These are phyloP conservation scores for Ploceus nigricollis DNA, from an alignment of 2,113 vertebrate species.

Conservation along the genomic window DNA sequence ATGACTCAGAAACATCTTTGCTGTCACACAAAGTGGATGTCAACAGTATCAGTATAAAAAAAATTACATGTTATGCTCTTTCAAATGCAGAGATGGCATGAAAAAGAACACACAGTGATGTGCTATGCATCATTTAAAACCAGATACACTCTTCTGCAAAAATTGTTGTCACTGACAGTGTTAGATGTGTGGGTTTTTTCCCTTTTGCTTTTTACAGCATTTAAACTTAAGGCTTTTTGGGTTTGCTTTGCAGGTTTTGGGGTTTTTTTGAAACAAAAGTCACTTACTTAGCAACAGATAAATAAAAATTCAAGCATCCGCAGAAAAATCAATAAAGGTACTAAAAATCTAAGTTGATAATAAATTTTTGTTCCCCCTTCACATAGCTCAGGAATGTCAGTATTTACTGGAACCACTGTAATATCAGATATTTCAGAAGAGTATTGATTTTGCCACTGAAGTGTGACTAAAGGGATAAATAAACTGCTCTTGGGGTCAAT, in stretches of 20 bases:
- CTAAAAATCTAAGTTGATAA: conserved; percentile 81
- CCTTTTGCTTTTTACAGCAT: not conserved
- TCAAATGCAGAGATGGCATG: not conserved
- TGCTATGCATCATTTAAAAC: conserved; percentile 20
- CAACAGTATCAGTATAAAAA: not conserved
- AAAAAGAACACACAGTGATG: not conserved
- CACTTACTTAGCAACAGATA: conserved; percentile 75
- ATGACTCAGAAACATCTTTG: not conserved
- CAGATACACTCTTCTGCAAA: not conserved
- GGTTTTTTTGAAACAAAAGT: conserved; percentile 64
- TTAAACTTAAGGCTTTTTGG: conserved; percentile 24
- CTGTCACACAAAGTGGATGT: not conserved
- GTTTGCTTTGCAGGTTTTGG: not conserved
- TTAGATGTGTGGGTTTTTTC: not conserved
- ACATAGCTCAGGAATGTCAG: conserved; percentile 78
- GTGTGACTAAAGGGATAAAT: conserved; percentile 87
- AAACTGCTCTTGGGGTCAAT: conserved; percentile 82
- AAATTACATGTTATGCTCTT: not conserved
- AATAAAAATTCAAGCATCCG: conserved; percentile 80
- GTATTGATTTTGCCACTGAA: conserved; percentile 84
- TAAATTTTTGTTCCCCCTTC: conserved; percentile 79
- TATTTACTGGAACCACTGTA: conserved; percentile 78
- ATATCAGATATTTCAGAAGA: conserved; percentile 80
- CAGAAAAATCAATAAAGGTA: conserved; percentile 77
- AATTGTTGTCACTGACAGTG: not conserved